Percentiles rank a stretch among this genome's conserved stretches.
Conservation (phyloP, 2,113 vertebrate genomes). For the Heloderma charlesbogerti region DNA sequence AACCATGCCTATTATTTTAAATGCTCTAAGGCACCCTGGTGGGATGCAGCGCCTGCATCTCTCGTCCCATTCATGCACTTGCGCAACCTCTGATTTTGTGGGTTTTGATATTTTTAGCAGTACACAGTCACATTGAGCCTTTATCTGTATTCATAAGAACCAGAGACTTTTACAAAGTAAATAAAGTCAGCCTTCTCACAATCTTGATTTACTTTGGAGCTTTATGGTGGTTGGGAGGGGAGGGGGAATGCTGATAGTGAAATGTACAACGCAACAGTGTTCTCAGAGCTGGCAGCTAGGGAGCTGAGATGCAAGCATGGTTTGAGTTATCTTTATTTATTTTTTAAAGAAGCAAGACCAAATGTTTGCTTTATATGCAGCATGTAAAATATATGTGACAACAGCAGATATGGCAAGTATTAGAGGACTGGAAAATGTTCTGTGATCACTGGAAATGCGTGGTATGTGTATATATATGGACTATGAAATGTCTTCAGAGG, state of each 20-base stretch:
- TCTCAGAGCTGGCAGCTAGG: slow-evolving; percentile 22
- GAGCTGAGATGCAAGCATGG: not conserved
- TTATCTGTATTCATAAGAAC: slow-evolving; percentile 18
- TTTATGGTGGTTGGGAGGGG: not conserved
- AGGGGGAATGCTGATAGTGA: not conserved
- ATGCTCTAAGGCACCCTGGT: not conserved
- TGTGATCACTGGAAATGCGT: slow-evolving; percentile 17
- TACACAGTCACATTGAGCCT: not conserved
- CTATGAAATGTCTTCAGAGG: slow-evolving; percentile 24
- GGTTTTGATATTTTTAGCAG: not conserved
- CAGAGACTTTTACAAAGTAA: slow-evolving; percentile 11
- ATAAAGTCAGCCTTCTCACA: slow-evolving; percentile 13
- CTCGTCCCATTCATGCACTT: not conserved
- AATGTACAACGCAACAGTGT: slow-evolving; percentile 17
- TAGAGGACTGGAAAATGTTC: slow-evolving; percentile 39
- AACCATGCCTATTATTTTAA: not conserved
- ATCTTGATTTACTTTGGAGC: slow-evolving; percentile 21
- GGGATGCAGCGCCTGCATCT: not conserved
- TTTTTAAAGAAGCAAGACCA: slow-evolving; percentile 25
- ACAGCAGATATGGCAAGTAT: slow-evolving; percentile 28
- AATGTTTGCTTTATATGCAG: slow-evolving; percentile 6
- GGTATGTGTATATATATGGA: slow-evolving; percentile 15
- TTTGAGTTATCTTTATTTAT: slow-evolving; percentile 27
- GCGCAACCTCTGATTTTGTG: not conserved
- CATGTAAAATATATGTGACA: slow-evolving; percentile 32